Percentiles rank a stretch among this genome's conserved stretches.
Evolutionary conservation across 2,888 invertebrate genomes (phyloP).

Genomic region (Nomada flava): DNA sequence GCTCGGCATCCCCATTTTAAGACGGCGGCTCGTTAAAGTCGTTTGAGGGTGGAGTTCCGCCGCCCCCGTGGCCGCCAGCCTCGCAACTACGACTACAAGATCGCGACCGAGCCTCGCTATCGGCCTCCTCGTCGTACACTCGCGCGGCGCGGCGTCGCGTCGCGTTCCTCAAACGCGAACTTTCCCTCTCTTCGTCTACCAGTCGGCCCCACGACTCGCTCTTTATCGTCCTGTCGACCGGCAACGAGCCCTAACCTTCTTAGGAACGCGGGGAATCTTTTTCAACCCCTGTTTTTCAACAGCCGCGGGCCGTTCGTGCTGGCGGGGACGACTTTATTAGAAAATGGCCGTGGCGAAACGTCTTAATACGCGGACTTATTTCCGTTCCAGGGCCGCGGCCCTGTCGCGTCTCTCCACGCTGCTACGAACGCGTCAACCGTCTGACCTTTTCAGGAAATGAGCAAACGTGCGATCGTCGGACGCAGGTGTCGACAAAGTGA

Average conservation of each 20-base stretch:
- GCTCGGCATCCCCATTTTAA: constrained; percentile 75
- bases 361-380: constrained; percentile 76
- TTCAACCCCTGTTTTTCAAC: constrained; percentile 78
- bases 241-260: constrained; percentile 74
- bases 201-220: background rate
- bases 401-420: no score
- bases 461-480: constrained; percentile 1
- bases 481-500: constrained; percentile 41
- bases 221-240: constrained; percentile 46
- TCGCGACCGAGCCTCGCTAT: background rate
- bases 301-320: constrained; percentile 47
- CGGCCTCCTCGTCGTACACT: constrained; percentile 20
- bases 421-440: no score
- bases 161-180: constrained; percentile 66
- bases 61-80: constrained; percentile 57
- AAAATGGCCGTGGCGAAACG: constrained; percentile 78
- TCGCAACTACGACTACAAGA: constrained; percentile 36
- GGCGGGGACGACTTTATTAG: constrained; percentile 80
- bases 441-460: constrained; percentile 15
- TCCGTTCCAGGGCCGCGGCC: background rate
- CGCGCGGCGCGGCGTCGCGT: background rate
- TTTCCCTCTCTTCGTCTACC: constrained; percentile 57
- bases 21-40: constrained; percentile 80
- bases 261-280: constrained; percentile 78
- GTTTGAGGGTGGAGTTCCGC: constrained; percentile 74